Percentiles rank a stretch among this genome's conserved stretches.
These are phyloP conservation scores for Nemoura dubitans DNA, from an alignment of 2,888 invertebrate genomes.

Conservation along the genomic window DNA sequence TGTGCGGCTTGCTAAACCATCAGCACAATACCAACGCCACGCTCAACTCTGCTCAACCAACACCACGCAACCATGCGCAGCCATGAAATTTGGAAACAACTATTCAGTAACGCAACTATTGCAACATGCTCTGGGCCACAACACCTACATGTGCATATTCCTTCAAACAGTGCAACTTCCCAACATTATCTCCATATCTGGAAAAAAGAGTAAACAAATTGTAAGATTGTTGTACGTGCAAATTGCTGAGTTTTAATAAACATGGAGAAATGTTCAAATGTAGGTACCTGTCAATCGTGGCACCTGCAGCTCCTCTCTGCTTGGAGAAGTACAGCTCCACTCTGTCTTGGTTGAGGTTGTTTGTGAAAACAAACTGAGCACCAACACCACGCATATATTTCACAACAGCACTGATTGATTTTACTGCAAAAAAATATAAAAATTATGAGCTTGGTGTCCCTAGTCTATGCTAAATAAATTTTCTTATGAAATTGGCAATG, in stretches of 20 bases:
- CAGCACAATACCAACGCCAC: too few relatives aligned
- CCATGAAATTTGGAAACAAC: too few relatives aligned
- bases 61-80: too few relatives aligned
- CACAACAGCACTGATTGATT: background rate
- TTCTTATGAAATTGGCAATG: background rate
- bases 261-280: background rate
- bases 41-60: too few relatives aligned
- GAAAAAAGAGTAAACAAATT: too few relatives aligned
- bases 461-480: background rate
- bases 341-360: constrained; percentile 3
- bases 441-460: background rate
- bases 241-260: too few relatives aligned
- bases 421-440: background rate
- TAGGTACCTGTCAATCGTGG: constrained; percentile 1
- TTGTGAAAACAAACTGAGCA: constrained; percentile 13
- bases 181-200: background rate
- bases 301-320: constrained; percentile 20
- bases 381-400: background rate
- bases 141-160: background rate
- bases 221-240: too few relatives aligned
- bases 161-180: background rate
- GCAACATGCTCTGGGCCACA: too few relatives aligned
- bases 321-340: background rate
- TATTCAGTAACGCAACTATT: too few relatives aligned
- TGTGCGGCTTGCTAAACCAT: too few relatives aligned